phyloP scores from a whole-genome alignment of 2,797 vertebrate species.

The Otolemur crassicaudatus region DNA sequence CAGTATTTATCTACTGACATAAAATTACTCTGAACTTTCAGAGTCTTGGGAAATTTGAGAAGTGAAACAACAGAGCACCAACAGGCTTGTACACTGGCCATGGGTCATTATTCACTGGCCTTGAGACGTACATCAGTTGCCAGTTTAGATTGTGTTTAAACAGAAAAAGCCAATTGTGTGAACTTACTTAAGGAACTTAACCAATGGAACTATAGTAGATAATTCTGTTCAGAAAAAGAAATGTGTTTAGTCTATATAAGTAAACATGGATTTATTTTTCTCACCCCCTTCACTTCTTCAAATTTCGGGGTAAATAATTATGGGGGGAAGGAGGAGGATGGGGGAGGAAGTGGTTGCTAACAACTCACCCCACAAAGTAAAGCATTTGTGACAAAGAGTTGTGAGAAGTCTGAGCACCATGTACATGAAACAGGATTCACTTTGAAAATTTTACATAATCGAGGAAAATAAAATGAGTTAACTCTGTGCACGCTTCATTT shows the following conservation, averaged over 20 bases:
- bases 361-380: neutral
- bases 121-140: neutral
- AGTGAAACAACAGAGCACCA: constrained; percentile 5
- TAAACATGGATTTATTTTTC: neutral
- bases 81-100: neutral
- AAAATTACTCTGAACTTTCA: constrained; percentile 3
- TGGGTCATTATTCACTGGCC: neutral
- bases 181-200: neutral
- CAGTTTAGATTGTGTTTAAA: neutral
- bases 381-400: neutral
- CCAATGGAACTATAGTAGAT: neutral
- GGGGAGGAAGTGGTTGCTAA: neutral
- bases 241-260: neutral
- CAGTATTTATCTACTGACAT: constrained; percentile 35
- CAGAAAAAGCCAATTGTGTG: constrained; percentile 13
- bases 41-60: constrained; percentile 35
- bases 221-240: neutral
- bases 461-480: neutral
- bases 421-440: neutral
- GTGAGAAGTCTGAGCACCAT: neutral
- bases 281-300: neutral
- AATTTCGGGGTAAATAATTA: neutral
- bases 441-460: neutral
- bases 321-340: neutral
- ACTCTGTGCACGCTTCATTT: neutral